These are phyloP conservation scores for Leucosticte australis DNA, from an alignment of 2,113 vertebrate genomes.

Conservation along the genomic window DNA sequence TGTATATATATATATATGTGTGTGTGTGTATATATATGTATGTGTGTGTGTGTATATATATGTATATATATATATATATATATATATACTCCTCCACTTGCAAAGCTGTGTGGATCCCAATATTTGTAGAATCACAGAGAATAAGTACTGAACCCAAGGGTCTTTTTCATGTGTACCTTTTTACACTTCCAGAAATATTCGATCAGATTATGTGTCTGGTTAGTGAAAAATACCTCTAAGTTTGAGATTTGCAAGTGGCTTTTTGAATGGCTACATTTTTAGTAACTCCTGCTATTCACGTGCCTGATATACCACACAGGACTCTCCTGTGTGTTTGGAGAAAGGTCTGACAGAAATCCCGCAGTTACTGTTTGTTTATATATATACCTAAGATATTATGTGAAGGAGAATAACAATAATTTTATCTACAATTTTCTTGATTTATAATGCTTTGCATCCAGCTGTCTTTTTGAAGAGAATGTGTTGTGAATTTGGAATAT, in stretches of 20 bases:
- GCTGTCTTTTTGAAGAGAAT: background rate
- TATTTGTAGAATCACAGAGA: background rate
- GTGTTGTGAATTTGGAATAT: background rate
- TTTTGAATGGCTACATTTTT: background rate
- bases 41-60: too few species aligned
- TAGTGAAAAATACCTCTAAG: background rate
- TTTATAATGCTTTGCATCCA: background rate
- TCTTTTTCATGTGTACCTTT: background rate
- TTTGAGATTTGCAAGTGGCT: background rate
- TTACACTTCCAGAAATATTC: background rate
- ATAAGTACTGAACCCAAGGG: background rate
- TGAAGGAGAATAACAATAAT: background rate
- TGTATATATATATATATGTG: too few species aligned
- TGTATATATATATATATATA: too few species aligned
- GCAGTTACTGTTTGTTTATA: background rate
- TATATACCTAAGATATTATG: background rate
- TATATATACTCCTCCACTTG: fast-evolving
- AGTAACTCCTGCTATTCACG: background rate
- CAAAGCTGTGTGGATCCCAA: background rate
- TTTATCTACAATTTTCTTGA: background rate
- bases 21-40: too few species aligned
- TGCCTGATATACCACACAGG: background rate
- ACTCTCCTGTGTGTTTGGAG: background rate
- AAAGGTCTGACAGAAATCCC: background rate
- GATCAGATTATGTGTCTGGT: background rate